phyloP scores from a whole-genome alignment of 2,797 vertebrate species.

The Coendou prehensilis region DNA sequence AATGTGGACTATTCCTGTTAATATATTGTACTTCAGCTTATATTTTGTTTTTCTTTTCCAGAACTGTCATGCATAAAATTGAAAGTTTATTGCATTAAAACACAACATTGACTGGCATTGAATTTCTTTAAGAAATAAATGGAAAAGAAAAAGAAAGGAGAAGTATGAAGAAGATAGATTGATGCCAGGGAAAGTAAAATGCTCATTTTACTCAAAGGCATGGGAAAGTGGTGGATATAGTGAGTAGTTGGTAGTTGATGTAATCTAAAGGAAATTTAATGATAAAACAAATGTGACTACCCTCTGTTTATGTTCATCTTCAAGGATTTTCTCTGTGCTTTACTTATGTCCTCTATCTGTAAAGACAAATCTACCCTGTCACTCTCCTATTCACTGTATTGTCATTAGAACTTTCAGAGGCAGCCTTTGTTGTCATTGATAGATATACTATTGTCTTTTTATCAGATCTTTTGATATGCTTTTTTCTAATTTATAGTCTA shows the following conservation, averaged over 20 bases:
- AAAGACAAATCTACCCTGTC: conserved; percentile 22
- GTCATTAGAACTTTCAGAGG: conserved; percentile 26
- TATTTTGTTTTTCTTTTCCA: not conserved
- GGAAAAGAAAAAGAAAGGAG: not conserved
- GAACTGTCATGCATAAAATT: not conserved
- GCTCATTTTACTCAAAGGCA: conserved; percentile 26
- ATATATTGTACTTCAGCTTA: not conserved
- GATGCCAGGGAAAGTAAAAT: not conserved
- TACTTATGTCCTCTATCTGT: conserved; percentile 19
- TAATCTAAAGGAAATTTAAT: conserved; percentile 20
- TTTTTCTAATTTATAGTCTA: not conserved
- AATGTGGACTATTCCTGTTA: not conserved
- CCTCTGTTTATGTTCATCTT: conserved; percentile 47
- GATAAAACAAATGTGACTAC: not conserved
- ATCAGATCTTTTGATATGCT: conserved; percentile 37
- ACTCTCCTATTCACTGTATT: not conserved
- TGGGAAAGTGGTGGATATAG: not conserved
- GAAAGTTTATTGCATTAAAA: conserved; percentile 4
- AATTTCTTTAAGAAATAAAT: conserved; percentile 26
- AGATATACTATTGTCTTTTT: conserved; percentile 56
- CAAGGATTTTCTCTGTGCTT: conserved; percentile 14
- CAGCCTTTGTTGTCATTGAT: conserved; percentile 53
- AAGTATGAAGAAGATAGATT: not conserved
- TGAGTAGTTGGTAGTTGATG: conserved; percentile 19
- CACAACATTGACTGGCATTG: not conserved